A percentile compares a stretch with the other conserved stretches of the same genome.
Conservation (phyloP, 2,888 invertebrate genomes). For the Ochropleura plecta region DNA sequence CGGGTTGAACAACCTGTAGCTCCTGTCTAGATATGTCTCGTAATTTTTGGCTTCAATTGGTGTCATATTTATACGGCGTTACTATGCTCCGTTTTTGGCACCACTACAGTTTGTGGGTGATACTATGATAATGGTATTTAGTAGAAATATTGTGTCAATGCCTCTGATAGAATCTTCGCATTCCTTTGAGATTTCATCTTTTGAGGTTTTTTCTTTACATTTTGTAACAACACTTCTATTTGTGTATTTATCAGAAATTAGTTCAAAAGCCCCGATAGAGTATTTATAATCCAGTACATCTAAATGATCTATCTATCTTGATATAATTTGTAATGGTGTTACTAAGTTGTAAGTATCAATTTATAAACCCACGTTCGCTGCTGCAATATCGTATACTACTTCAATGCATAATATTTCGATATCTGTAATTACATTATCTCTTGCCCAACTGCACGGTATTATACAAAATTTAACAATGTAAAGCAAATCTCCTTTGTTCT, state of each 20-base stretch:
- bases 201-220: background rate
- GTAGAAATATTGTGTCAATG: constrained; percentile 15
- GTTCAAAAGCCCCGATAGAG: background rate
- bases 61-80: constrained; percentile 37
- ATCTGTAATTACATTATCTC: constrained; percentile 56
- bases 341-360: constrained; percentile 9
- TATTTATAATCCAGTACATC: background rate
- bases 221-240: background rate
- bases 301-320: background rate
- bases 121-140: constrained; percentile 23
- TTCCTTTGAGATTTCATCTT: background rate
- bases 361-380: constrained; percentile 36
- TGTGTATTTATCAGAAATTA: background rate
- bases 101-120: constrained; percentile 37
- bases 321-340: constrained; percentile 18
- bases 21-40: constrained; percentile 44
- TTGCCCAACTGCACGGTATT: constrained; percentile 51
- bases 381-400: constrained; percentile 33
- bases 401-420: constrained; percentile 44
- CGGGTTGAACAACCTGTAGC: constrained; percentile 81
- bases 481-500: constrained; percentile 65
- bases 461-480: constrained; percentile 60
- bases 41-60: constrained; percentile 43
- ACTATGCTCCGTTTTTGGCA: constrained; percentile 43
- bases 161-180: background rate